These are phyloP conservation scores for Itoplectis maculator DNA, from an alignment of 2,888 invertebrate genomes.

Conservation along the genomic window DNA sequence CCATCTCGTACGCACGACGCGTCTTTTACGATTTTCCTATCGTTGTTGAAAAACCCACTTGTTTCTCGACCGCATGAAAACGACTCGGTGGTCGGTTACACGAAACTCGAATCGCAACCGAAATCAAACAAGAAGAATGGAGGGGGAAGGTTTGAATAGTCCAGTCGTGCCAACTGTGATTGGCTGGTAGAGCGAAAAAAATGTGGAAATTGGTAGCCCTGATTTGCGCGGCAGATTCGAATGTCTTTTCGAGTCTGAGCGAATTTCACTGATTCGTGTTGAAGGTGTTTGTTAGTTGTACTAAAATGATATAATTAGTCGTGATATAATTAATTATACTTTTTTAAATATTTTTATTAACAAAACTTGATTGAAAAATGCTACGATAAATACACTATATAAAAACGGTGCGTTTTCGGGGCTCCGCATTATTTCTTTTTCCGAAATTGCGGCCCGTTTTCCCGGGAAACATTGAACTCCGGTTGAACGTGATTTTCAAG, in stretches of 20 bases:
- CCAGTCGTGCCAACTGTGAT: conserved; percentile 40
- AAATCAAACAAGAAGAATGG: conserved; percentile 41
- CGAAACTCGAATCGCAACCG: conserved; percentile 10
- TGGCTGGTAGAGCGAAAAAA: background rate
- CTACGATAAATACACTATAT: too few species aligned
- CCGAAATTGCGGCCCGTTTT: conserved; percentile 13
- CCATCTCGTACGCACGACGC: conserved; percentile 29
- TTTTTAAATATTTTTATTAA: too few species aligned
- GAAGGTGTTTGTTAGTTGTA: too few species aligned
- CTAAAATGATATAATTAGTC: too few species aligned
- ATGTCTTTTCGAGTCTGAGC: background rate
- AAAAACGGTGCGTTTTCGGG: too few species aligned
- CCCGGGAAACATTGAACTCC: conserved; percentile 73
- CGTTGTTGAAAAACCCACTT: background rate
- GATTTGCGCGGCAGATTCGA: conserved; percentile 9
- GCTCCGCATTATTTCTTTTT: conserved; percentile 35
- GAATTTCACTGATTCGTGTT: background rate
- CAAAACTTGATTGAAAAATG: too few species aligned
- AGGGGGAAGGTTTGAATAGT: conserved; percentile 7
- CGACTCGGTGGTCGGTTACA: conserved; percentile 47
- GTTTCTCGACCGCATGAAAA: conserved; percentile 18
- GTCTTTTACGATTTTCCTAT: background rate
- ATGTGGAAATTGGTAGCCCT: background rate
- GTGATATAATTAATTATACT: too few species aligned
- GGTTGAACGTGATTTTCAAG: conserved; percentile 73